A percentile compares a stretch with the other conserved stretches of the same genome.
phyloP scores from a whole-genome alignment of 2,113 vertebrate species.

The Corvus cornix region DNA sequence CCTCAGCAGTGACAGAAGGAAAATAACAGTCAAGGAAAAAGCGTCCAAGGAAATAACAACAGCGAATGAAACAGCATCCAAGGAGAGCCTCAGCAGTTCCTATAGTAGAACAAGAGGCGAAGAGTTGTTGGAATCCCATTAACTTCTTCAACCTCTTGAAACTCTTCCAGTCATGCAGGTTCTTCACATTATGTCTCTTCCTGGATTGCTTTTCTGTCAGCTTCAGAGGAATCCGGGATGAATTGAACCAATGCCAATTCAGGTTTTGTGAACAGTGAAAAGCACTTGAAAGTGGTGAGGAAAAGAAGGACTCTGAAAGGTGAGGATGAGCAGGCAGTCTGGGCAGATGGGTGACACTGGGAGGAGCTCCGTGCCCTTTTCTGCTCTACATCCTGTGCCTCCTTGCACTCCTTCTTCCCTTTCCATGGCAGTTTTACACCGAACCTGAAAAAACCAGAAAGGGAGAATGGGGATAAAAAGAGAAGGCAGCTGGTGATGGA shows the following conservation, averaged over 20 bases:
- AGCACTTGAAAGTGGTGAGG: neutral
- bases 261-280: rapidly evolving
- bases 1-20: neutral
- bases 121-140: neutral
- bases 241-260: neutral
- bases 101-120: neutral
- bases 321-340: neutral
- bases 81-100: neutral
- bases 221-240: too few species aligned
- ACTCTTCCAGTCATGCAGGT: neutral
- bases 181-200: neutral
- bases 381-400: neutral
- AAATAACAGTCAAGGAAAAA: neutral
- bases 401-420: rapidly evolving
- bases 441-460: neutral
- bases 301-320: neutral
- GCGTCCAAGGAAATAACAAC: neutral
- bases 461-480: neutral
- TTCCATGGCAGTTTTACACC: neutral
- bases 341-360: too few species aligned
- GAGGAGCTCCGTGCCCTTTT: rapidly evolving
- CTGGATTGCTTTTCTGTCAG: neutral
- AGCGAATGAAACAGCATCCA: neutral
- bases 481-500: neutral
- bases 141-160: neutral